These are phyloP conservation scores for Apostichopus californicus DNA, from an alignment of 35 echinoderm and acorn worm species.

Conservation along the genomic window DNA sequence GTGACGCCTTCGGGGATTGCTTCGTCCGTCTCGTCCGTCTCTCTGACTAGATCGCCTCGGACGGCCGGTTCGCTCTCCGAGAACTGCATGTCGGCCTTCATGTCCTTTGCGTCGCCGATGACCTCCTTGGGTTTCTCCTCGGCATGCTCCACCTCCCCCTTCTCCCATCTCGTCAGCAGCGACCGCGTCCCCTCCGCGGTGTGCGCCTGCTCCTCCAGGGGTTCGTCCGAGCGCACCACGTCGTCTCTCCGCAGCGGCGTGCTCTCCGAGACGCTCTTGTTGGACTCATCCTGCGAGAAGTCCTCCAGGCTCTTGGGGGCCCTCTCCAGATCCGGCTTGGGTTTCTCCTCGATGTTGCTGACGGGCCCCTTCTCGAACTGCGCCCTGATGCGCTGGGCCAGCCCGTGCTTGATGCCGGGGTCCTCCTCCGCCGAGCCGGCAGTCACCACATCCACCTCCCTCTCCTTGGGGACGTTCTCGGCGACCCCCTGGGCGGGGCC, in stretches of 20 bases:
- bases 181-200: constrained; percentile 65
- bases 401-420: constrained; percentile 52
- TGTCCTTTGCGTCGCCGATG: constrained; percentile 35
- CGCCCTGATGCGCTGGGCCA: constrained; percentile 64
- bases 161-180: constrained; percentile 82
- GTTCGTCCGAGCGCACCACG: constrained; percentile 59
- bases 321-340: constrained; percentile 75
- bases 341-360: constrained; percentile 80
- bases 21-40: constrained; percentile 32
- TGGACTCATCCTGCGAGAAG: constrained; percentile 16
- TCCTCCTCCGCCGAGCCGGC: constrained; percentile 45
- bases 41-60: constrained; percentile 43
- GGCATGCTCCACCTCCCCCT: constrained; percentile 82
- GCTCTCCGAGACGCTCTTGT: constrained; percentile 67
- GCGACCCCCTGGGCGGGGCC: constrained; percentile 55
- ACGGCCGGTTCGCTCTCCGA: constrained; percentile 68
- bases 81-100: constrained; percentile 40
- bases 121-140: constrained; percentile 68
- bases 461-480: constrained; percentile 77
- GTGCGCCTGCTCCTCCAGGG: constrained; percentile 63
- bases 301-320: constrained; percentile 56
- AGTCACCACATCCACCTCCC: constrained; percentile 69
- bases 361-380: constrained; percentile 86
- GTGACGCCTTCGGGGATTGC: constrained; percentile 17
- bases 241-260: constrained; percentile 66